Evolutionary conservation across 2,113 vertebrate genomes (phyloP).

Genomic region (Paracanthobrama guichenoti): DNA sequence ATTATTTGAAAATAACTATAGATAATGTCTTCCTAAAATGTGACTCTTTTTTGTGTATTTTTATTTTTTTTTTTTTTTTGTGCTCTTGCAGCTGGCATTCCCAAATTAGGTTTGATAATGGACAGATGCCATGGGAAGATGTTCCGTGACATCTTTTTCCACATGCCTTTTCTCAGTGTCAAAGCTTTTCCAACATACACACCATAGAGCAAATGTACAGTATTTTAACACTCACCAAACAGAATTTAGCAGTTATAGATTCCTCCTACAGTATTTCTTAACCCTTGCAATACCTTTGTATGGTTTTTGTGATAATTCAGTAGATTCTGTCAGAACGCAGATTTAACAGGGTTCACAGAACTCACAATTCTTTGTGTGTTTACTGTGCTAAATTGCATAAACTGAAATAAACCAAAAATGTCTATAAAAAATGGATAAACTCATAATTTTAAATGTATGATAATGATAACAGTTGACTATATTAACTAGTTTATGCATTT

Average conservation of each 20-base stretch:
- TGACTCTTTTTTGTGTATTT: neutral
- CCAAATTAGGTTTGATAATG: neutral
- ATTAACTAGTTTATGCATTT: too few species aligned
- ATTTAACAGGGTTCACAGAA: neutral
- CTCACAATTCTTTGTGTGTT: too few species aligned
- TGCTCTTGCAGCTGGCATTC: neutral
- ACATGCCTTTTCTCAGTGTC: neutral
- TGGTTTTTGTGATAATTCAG: neutral
- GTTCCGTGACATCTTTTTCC: neutral
- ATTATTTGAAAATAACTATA: neutral
- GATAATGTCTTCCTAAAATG: too few species aligned
- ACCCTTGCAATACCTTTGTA: neutral
- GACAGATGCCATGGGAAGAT: neutral
- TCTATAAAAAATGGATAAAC: neutral
- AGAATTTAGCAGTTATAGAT: neutral
- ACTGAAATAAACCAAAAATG: neutral
- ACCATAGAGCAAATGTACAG: neutral
- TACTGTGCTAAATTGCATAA: too few species aligned
- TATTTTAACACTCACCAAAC: neutral
- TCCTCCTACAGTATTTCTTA: neutral
- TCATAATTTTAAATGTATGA: too few species aligned
- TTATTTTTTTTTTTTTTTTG: neutral
- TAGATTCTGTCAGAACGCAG: neutral
- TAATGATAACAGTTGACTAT: too few species aligned
- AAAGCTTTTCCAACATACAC: neutral